Conservation (phyloP, 2,888 invertebrate genomes). For the Drosophila kambysellisi region DNA sequence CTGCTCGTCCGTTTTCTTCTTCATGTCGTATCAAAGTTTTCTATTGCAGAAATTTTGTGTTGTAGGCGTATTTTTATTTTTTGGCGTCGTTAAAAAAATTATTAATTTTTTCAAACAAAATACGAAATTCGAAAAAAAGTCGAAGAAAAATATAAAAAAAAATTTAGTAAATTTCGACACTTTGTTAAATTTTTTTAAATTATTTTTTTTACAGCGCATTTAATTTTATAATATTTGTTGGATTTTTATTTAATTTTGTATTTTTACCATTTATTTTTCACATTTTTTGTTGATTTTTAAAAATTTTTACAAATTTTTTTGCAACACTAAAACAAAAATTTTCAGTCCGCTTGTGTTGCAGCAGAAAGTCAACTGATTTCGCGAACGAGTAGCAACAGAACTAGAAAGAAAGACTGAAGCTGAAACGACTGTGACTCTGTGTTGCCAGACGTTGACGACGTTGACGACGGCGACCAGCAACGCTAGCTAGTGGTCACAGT, state of each 20-base stretch:
- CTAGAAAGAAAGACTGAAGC: constrained; percentile 82
- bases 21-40: constrained; percentile 84
- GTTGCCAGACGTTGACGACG: constrained; percentile 54
- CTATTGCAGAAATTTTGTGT: constrained; percentile 82
- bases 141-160: constrained; percentile 68
- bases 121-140: constrained; percentile 74
- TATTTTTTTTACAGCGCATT: constrained; percentile 41
- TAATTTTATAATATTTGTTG: constrained; percentile 75
- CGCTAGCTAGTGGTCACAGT: constrained; percentile 31
- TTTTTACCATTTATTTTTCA: constrained; percentile 77
- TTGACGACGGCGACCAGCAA: constrained; percentile 47
- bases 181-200: constrained; percentile 46
- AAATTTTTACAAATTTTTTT: constrained; percentile 78
- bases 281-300: constrained; percentile 77
- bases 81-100: constrained; percentile 60
- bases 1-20: constrained; percentile 82
- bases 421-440: constrained; percentile 68
- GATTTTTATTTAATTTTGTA: constrained; percentile 76
- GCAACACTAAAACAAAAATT: constrained; percentile 83
- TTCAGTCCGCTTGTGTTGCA: constrained; percentile 82
- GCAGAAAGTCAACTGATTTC: constrained; percentile 83
- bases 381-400: constrained; percentile 84
- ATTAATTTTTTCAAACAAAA: constrained; percentile 70
- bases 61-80: constrained; percentile 68
- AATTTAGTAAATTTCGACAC: constrained; percentile 37